Base-by-base conservation (phyloP, 2,888 invertebrate species). In the Apoderus coryli region DNA sequence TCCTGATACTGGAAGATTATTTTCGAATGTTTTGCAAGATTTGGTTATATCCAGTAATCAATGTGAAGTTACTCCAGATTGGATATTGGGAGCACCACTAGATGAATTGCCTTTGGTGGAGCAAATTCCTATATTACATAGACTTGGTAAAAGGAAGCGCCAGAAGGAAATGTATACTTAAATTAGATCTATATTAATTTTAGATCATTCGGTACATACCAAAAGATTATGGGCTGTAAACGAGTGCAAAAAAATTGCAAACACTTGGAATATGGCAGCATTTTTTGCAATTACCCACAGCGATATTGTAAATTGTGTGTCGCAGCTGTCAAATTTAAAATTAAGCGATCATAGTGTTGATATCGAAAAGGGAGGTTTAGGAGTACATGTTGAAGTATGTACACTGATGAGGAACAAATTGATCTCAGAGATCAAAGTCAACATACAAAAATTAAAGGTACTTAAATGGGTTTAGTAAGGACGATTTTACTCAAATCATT, bases 151-250 rank as follows among this genome's bases (percentile, higher is more conserved):
- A 25, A n/a, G n/a, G n/a, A n/a, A n/a, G n/a, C n/a, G n/a, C n/a
- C n/a, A n/a, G 14, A n/a, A n/a, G n/a, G n/a, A n/a, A n/a, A n/a
- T n/a, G n/a, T n/a, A n/a, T n/a, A n/a, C n/a, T 32, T 13, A 9
- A 10, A 26, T 14, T 24, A 16, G 15, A n/a, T 14, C 15, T 23
- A 25, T 10, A 27, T 25, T 22, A 14, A 10, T 41, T 44, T 35
- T 49, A 76, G 81, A 81, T 60, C 81, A 81, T 49, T 76, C 80
- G 1, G 68, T 82, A 22, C 84, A 85, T 50, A 78, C 77, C 0
- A 76, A 75, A 50, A 66, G 82, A 16, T 59, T 82, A 4, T 84
- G 84, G 84, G 76, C 78, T 22, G 59, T 72, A 25, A 71, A 72
- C 11, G 76, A 78, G 52, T 74, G 77, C 0, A 72, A 77, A 35